phyloP scores from a whole-genome alignment of 2,888 invertebrate species.

The Latheticus oryzae region DNA sequence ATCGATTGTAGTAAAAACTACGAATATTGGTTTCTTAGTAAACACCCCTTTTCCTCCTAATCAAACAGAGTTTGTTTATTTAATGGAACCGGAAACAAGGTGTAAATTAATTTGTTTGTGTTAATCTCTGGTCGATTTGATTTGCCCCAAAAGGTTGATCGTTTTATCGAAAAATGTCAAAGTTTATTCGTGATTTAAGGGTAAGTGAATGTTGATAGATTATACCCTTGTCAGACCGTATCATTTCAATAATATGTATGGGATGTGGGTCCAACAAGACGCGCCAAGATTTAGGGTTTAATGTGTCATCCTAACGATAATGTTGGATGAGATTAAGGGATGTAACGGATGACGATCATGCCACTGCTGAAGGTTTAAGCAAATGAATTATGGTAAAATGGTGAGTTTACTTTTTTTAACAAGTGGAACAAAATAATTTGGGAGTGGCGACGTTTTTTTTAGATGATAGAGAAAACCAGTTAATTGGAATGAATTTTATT shows the following conservation, averaged over 20 bases:
- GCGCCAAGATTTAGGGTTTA: constrained; percentile 14
- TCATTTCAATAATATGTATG: constrained; percentile 20
- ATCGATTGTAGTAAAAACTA: too few relatives aligned
- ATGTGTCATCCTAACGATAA: constrained; percentile 19
- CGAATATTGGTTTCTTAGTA: constrained; percentile 26
- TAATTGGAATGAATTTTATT: too few relatives aligned
- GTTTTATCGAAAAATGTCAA: constrained; percentile 12
- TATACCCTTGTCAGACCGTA: constrained; percentile 2
- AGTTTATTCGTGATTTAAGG: constrained; percentile 1
- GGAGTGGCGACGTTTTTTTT: too few relatives aligned
- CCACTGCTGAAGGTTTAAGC: neutral
- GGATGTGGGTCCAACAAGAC: constrained; percentile 1
- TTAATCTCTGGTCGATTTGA: constrained; percentile 20
- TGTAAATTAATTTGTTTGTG: constrained; percentile 20
- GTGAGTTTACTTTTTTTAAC: too few relatives aligned
- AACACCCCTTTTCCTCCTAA: constrained; percentile 30
- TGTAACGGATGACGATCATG: constrained; percentile 1
- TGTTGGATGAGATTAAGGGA: constrained; percentile 19
- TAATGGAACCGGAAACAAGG: constrained; percentile 13
- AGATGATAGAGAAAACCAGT: too few relatives aligned
- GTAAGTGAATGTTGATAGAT: constrained; percentile 15
- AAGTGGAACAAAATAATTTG: too few relatives aligned
- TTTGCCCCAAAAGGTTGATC: constrained; percentile 3
- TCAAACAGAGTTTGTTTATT: constrained; percentile 21
- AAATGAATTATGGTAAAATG: constrained; percentile 1